Base-by-base conservation (phyloP, 1,140 invertebrate species). In the Myzus persicae region DNA sequence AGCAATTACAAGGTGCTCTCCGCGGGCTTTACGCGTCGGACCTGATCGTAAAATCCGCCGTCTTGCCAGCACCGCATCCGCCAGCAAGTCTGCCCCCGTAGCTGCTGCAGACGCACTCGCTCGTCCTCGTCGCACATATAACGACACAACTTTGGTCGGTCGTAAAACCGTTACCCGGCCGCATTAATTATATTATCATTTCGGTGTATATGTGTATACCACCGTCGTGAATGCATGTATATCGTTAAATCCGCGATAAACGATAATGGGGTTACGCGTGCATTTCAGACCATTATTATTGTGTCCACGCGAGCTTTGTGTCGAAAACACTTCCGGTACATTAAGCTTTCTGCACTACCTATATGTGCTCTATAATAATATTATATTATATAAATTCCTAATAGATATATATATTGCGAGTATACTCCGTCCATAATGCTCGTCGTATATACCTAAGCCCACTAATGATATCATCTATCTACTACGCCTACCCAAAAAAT, bases 111-210 rank as follows among this genome's bases (percentile, higher is more conserved):
- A 26, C 91, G 18, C 42, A 54, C 44, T 6, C 44, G 31, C 31
- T 18, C 36, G 1, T 81, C 20, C 31, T 44, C 9, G 7, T 38
- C 36, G 90, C 59, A 40, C 18, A 42, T 51, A 59, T 85, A 85
- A 93, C 81, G 91, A 54, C 91, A 48, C 91, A 85, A 93, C 91
- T 93, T 54, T 84, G 81, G n/a, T 11, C 76, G 46, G 76, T 85
- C 91, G 24, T 93, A 93, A 93, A 93, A 93, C 81, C 38, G 91
- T 85, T 93, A 40, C 46, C 11, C 42, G 59, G 42, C 90, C 42
- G 90, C 91, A 93, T 85, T 93, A 85, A 85, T 93, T 82, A 82
- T 82, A 82, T 92, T 85, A 93, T 93, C 81, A n/a, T 93, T 85
- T 51, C 76, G 46, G 46, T 51, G 26, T 48, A 11, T 18, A 38